Conservation (phyloP, 2,113 vertebrate species). For the Columba livia region DNA sequence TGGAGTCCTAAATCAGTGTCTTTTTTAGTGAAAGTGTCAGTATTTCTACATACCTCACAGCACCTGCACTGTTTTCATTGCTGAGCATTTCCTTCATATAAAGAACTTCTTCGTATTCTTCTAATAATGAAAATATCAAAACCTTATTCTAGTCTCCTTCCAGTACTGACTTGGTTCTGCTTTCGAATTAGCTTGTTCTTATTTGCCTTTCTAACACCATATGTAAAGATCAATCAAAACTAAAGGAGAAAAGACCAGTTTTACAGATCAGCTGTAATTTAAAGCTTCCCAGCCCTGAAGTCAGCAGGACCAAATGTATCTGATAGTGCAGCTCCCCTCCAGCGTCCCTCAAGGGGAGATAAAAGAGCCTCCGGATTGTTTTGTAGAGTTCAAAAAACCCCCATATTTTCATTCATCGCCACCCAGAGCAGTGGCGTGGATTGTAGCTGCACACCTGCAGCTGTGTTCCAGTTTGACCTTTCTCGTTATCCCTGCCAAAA, state of each 20-base stretch:
- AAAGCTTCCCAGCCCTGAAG: neutral
- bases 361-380: conserved; percentile 26
- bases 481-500: conserved; percentile 44
- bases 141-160: neutral
- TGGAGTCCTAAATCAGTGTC: neutral
- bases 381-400: neutral
- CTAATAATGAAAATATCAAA: neutral
- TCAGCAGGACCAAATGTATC: neutral
- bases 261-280: neutral
- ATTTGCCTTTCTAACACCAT: conserved; percentile 24
- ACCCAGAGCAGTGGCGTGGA: neutral
- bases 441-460: conserved; percentile 45
- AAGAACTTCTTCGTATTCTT: neutral
- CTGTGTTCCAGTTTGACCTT: conserved; percentile 33
- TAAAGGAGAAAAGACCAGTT: neutral
- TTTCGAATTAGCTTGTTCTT: neutral
- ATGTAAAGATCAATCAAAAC: neutral
- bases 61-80: neutral
- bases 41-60: neutral
- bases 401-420: conserved; percentile 14
- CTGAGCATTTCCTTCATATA: neutral
- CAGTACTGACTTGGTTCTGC: neutral
- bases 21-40: neutral
- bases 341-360: neutral
- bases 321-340: neutral